These are phyloP conservation scores for Periplaneta americana DNA, from an alignment of 1,140 invertebrate genomes.

Conservation along the genomic window DNA sequence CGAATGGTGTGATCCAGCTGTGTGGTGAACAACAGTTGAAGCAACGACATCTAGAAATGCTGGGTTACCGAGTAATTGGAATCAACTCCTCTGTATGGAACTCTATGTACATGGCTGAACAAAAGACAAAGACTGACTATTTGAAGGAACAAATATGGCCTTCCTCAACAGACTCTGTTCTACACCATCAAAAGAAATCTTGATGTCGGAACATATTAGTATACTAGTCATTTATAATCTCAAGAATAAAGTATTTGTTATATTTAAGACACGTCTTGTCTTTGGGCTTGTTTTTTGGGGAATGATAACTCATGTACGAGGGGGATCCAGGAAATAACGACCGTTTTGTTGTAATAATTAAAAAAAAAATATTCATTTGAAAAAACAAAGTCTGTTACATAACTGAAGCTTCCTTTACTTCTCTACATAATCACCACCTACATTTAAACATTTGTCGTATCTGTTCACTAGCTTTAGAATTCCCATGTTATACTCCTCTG, in stretches of 20 bases:
- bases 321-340: too few relatives aligned
- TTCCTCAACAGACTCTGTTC: not conserved
- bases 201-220: not conserved
- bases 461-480: too few relatives aligned
- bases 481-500: too few relatives aligned
- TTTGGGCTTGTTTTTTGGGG: too few relatives aligned
- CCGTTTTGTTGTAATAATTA: too few relatives aligned
- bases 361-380: too few relatives aligned
- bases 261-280: not conserved
- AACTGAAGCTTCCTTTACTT: too few relatives aligned
- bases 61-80: slow-evolving; percentile 31
- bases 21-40: slow-evolving; percentile 26
- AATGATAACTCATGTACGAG: too few relatives aligned
- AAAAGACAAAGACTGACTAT: slow-evolving; percentile 20
- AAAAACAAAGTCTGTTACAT: too few relatives aligned
- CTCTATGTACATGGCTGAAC: slow-evolving; percentile 30
- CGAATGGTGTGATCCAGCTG: slow-evolving; percentile 20
- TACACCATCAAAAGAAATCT: not conserved
- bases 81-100: slow-evolving; percentile 32
- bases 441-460: too few relatives aligned
- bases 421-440: too few relatives aligned
- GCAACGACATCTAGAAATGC: slow-evolving; percentile 32
- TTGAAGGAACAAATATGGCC: slow-evolving; percentile 19
- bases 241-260: not conserved
- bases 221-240: not conserved